Evolutionary conservation across 1,140 invertebrate genomes (phyloP), one percentile per base, ranked within the genome.

Genomic region (Hetaerina americana): DNA sequence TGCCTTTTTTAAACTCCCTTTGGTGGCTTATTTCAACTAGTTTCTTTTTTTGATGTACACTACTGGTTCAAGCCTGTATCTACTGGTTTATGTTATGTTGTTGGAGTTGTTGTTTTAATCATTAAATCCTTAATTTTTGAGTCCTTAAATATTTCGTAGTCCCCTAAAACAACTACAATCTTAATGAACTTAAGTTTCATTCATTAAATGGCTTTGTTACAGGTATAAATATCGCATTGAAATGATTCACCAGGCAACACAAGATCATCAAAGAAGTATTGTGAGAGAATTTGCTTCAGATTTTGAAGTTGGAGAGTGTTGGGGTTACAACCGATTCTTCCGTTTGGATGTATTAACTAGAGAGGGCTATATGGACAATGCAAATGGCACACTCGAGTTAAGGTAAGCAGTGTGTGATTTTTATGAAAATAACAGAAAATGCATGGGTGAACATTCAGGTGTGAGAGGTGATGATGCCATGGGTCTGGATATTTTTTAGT

Each of bases 271-370:
- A 75, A 96, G 96, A 83, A 96, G 95, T 79, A 95, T 96, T 76
- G 92, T 95, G 8, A 84, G 90, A 72, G 90, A 92, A 85, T 97
- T 96, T 82, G 93, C 94, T 0, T 96, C 94, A 0, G 94, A 96
- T 82, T 97, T 97, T 85, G 94, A 96, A 84, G 93, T 96, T 73
- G 94, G 94, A n/a, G 95, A 97, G 85, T 97, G 94, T 79, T 97
- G 94, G 95, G 95, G 95, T 8, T 97, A 97, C 79, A 97, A 96
- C 80, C 84, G 94, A 73, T 97, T 97, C 81, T 97, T 96, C 80
- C 83, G 94, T 70, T 84, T 97, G 68, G 94, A 96, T 83, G 83
- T 95, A 49, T 84, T 97, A 15, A 93, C 92, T 24, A 92, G 89
- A 76, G 94, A 97, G 84, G 94, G 95, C 0, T 97, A 95, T 79